Evolutionary conservation across 2,888 invertebrate genomes (phyloP).

Genomic region (Adela reaumurella): DNA sequence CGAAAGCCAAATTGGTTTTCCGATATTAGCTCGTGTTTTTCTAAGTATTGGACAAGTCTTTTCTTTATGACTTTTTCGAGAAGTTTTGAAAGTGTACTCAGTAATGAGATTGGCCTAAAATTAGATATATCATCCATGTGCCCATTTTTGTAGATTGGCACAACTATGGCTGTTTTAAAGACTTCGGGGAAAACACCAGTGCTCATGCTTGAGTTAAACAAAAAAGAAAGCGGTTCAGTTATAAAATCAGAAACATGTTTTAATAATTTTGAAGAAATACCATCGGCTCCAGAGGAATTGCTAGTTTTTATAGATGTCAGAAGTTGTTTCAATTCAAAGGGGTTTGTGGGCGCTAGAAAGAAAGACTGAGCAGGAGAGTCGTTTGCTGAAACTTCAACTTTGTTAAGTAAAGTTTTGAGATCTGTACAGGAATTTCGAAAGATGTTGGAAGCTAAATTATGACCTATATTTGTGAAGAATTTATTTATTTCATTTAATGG

Average conservation of each 20-base stretch:
- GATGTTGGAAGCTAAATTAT: background rate
- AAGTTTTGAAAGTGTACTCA: slow-evolving; percentile 2
- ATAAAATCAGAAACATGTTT: slow-evolving; percentile 1
- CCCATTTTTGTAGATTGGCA: slow-evolving; percentile 3
- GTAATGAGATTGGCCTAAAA: slow-evolving; percentile 6
- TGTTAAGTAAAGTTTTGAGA: background rate
- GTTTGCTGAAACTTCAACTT: background rate
- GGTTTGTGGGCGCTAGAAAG: background rate
- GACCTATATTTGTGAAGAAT: background rate
- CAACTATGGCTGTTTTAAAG: slow-evolving; percentile 1
- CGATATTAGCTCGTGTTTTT: slow-evolving; percentile 2
- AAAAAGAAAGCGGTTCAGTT: background rate
- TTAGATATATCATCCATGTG: background rate
- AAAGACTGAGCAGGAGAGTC: background rate
- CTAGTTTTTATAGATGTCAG: background rate
- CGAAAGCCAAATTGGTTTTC: slow-evolving; percentile 5
- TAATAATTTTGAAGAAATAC: background rate
- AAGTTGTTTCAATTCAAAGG: background rate
- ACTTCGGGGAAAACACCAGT: slow-evolving; percentile 2
- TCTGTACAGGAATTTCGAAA: too few species aligned
- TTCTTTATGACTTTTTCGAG: slow-evolving; percentile 6
- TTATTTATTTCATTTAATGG: background rate
- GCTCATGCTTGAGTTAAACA: slow-evolving; percentile 2
- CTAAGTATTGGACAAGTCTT: slow-evolving; percentile 1
- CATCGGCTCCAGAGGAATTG: slow-evolving; percentile 1